Percentiles rank a stretch among this genome's conserved stretches.
These are phyloP conservation scores for Microtus pennsylvanicus DNA, from an alignment of 2,113 vertebrate genomes.

Conservation along the genomic window DNA sequence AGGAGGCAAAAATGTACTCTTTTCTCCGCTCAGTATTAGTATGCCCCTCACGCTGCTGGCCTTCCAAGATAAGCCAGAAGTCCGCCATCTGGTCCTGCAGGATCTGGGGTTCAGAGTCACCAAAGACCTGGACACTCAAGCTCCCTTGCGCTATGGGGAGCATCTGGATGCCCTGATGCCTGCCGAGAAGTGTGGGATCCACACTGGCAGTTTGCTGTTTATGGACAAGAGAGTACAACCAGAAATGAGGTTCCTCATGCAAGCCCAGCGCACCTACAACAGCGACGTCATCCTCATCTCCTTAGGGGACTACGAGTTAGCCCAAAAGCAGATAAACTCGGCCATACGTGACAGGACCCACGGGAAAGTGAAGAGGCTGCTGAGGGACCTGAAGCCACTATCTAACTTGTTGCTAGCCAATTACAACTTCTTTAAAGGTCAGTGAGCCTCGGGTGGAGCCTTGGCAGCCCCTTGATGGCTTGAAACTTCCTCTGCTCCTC, in stretches of 20 bases:
- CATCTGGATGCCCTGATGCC: slow-evolving; percentile 58
- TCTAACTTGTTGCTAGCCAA: slow-evolving; percentile 86
- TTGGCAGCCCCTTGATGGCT: neutral
- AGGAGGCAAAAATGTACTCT: slow-evolving; percentile 84
- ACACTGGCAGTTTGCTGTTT: slow-evolving; percentile 83
- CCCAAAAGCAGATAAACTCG: slow-evolving; percentile 79
- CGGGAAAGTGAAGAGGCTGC: slow-evolving; percentile 84
- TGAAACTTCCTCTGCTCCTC: neutral
- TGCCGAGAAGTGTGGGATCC: neutral
- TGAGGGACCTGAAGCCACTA: slow-evolving; percentile 66
- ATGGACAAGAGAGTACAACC: slow-evolving; percentile 69
- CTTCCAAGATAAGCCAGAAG: slow-evolving; percentile 82
- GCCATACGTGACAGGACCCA: slow-evolving; percentile 83
- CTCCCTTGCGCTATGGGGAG: slow-evolving; percentile 71
- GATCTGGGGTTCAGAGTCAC: slow-evolving; percentile 81
- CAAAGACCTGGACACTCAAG: slow-evolving; percentile 44
- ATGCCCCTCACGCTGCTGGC: slow-evolving; percentile 83
- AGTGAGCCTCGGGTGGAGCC: neutral
- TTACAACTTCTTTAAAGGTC: slow-evolving; percentile 89
- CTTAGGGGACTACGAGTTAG: slow-evolving; percentile 76
- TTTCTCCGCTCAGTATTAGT: slow-evolving; percentile 84
- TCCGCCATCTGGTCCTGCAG: slow-evolving; percentile 79
- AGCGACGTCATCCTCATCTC: slow-evolving; percentile 81
- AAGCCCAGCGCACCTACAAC: slow-evolving; percentile 79
- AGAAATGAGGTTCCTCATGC: slow-evolving; percentile 73